Base-by-base conservation (phyloP, 2,888 invertebrate genomes). In the Anarsia innoxiella region DNA sequence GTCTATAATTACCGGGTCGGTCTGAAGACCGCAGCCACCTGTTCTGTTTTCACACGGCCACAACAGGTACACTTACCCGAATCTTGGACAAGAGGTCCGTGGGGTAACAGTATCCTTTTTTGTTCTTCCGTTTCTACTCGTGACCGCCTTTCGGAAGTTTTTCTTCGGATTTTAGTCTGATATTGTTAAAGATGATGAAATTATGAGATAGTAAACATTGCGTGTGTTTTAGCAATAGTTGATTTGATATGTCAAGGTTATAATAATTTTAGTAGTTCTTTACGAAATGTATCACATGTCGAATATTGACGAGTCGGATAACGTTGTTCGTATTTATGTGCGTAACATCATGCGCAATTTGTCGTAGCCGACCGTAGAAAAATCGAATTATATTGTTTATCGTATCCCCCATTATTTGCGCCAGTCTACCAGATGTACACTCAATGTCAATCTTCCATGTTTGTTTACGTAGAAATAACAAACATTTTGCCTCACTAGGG, bases 381-480 rank as follows among this genome's bases (percentile, higher is more conserved):
- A 83, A 84, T 83, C 71, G 65, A 83, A 82, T 84, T 80, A 84
- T 67, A 70, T 67, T 77, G 77, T 83, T 82, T 83, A 77, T 62
- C 53, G 44, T 38, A 59, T 69, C 70, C 79, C 78, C 71, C 56
- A 74, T 78, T 82, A 78, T 83, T 84, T 79, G 82, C 79, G 77
- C 73, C 74, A 74, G 53, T 51, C 66, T 60, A 72, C 78, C 84
- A 84, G 83, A 80, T 84, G 84, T 83, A 83, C 80, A 74, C 73
- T 80, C 66, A 47, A 71, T 68, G 83, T 84, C 83, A 83, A 80
- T 83, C 82, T 80, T 61, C 58, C 49, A 50, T 75, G 73, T 82
- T 79, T 84, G 73, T 82, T 84, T 84, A 80, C 83, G 67, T 66
- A 76, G 78, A 75, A 75, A 76, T 63, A 80, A 66, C 80, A 83